These are phyloP conservation scores for Melanogrammus aeglefinus DNA, from an alignment of 2,797 vertebrate species.

Conservation along the genomic window DNA sequence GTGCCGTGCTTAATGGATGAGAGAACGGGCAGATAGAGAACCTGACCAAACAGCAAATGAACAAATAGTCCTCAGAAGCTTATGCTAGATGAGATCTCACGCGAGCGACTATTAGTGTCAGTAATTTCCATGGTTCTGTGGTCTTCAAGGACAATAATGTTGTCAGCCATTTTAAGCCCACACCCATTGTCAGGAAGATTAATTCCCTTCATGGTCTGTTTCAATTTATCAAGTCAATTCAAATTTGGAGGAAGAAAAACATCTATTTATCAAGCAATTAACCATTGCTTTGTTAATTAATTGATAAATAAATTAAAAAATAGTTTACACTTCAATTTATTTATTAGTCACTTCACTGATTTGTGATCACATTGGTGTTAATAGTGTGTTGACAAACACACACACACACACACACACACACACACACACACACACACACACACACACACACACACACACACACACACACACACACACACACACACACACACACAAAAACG, in stretches of 20 bases:
- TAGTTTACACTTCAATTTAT: slow-evolving; percentile 3
- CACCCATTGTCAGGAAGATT: not conserved
- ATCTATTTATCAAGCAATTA: slow-evolving; percentile 4
- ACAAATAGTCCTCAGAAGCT: slow-evolving; percentile 62
- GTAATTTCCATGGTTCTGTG: slow-evolving; percentile 48
- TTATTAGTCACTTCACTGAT: not conserved
- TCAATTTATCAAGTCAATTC: slow-evolving; percentile 8
- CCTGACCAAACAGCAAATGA: slow-evolving; percentile 53
- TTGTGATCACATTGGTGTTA: slow-evolving; percentile 4
- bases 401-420: not conserved
- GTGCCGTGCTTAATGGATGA: not conserved
- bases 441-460: no score
- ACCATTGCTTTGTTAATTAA: not conserved
- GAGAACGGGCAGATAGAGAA: slow-evolving; percentile 49
- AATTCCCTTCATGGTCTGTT: slow-evolving; percentile 3
- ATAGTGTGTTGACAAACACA: not conserved
- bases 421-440: no score
- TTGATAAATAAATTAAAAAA: slow-evolving; percentile 2
- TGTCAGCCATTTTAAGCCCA: slow-evolving; percentile 37
- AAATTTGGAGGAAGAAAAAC: not conserved
- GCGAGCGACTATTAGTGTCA: slow-evolving; percentile 39
- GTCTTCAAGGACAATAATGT: slow-evolving; percentile 47
- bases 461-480: slow-evolving; percentile 1
- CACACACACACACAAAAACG: no score
- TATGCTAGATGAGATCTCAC: slow-evolving; percentile 42